phyloP scores from a whole-genome alignment of 1,140 invertebrate genomes.

The Penaeus vannamei region DNA sequence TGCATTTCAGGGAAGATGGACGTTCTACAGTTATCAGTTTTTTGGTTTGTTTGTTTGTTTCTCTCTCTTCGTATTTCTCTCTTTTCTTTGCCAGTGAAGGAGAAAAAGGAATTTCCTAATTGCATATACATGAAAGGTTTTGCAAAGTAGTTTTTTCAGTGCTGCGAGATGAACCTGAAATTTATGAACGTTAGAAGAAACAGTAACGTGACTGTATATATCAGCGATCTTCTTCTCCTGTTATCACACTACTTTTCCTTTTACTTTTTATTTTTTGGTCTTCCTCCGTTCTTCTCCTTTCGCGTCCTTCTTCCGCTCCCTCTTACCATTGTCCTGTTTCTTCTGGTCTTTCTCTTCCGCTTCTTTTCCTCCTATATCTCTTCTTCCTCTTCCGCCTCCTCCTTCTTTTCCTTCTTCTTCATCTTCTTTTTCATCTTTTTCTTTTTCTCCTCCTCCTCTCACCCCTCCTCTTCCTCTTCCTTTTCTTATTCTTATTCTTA shows the following conservation, averaged over 20 bases:
- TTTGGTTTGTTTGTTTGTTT: no score
- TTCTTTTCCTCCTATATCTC: background rate
- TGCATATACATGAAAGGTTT: no score
- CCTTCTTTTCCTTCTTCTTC: background rate
- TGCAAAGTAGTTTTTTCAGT: no score
- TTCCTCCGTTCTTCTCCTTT: background rate
- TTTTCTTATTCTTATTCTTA: background rate
- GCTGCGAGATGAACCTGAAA: no score
- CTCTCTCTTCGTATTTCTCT: no score
- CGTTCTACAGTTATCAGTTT: no score
- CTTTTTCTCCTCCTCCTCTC: background rate
- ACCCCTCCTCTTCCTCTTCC: background rate
- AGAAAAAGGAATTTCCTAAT: no score
- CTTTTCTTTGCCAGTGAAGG: no score
- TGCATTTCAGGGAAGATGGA: no score
- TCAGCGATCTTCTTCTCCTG: background rate
- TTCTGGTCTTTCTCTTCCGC: no score
- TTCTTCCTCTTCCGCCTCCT: background rate
- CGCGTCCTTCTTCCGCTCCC: background rate
- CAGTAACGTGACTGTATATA: no score
- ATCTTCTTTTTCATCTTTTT: background rate
- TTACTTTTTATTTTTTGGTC: background rate
- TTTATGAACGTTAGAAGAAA: no score
- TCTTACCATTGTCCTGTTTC: background rate
- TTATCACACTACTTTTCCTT: background rate